phyloP scores from a whole-genome alignment of 2,888 invertebrate species.

The Pterostichus madidus region DNA sequence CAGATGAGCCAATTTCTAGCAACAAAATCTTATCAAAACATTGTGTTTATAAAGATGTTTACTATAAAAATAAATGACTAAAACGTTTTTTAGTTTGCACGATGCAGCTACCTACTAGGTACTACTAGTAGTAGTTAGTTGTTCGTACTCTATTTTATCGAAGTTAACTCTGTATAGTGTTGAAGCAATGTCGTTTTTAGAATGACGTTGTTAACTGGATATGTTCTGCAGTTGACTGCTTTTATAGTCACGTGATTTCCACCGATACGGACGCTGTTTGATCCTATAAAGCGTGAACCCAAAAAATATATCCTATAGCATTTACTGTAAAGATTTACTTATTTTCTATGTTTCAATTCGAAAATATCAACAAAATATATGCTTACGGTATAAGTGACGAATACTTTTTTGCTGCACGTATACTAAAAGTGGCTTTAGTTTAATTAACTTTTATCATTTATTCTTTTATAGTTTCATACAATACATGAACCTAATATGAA shows the following conservation, averaged over 20 bases:
- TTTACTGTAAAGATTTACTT: constrained; percentile 13
- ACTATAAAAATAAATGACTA: constrained; percentile 33
- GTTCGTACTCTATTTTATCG: constrained; percentile 32
- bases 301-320: constrained; percentile 32
- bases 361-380: constrained; percentile 13
- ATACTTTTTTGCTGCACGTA: not conserved
- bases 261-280: not conserved
- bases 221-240: constrained; percentile 48
- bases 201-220: constrained; percentile 47
- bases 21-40: constrained; percentile 22
- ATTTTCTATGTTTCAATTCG: not conserved
- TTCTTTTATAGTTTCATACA: not conserved
- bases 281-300: constrained; percentile 20
- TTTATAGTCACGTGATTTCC: constrained; percentile 19
- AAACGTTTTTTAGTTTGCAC: constrained; percentile 16
- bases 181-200: constrained; percentile 29
- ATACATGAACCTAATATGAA: constrained; percentile 24
- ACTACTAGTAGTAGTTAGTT: not conserved
- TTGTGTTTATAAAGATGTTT: constrained; percentile 36
- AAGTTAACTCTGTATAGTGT: constrained; percentile 4
- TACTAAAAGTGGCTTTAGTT: not conserved
- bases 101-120: not conserved
- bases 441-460: constrained; percentile 28
- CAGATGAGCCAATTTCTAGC: not conserved
- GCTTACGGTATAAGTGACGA: not conserved